Base-by-base conservation (phyloP, 2,888 invertebrate species). In the Endomychus coccineus region DNA sequence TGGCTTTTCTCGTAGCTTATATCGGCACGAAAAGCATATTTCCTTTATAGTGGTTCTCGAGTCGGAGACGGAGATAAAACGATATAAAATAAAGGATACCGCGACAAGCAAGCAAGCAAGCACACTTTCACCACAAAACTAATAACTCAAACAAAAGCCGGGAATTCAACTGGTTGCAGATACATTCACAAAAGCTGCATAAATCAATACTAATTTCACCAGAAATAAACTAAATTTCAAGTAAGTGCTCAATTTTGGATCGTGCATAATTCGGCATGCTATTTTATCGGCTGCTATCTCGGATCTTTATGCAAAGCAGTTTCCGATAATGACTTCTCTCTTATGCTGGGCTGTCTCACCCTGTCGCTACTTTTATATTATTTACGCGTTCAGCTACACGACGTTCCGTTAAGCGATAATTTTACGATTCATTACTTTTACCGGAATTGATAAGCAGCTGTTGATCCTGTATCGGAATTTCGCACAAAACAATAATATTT, bases 281-380 rank as follows among this genome's bases (percentile, higher is more conserved):
- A 49, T 56, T 58, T 54, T 58, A 57, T 58, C 57, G 55, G 48
- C 51, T 51, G 51, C 52, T 57, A 58, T 58, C 61, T 56, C 45
- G 52, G 55, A 65, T 65, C 63, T 64, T 62, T 64, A 64, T 64
- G 63, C 62, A 64, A 64, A 64, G 58, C 63, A 62, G 62, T 61
- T 62, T 63, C 62, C 64, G 61, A 62, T 64, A 64, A 64, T 64
- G 62, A 62, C 56, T 56, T 52, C 43, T 23, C 32, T 39, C n/a
- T n/a, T n/a, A n/a, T n/a, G n/a, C n/a, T n/a, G n/a, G n/a, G n/a
- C n/a, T n/a, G n/a, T n/a, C n/a, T n/a, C n/a, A n/a, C n/a, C n/a
- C n/a, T 52, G 59, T 52, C 57, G 61, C 56, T 58, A 62, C 58
- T 59, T 58, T 62, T 63, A 62, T 60, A 62, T 63, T 63, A 63